phyloP scores from a whole-genome alignment of 2,797 vertebrate genomes.

The Sparidentex hasta region DNA sequence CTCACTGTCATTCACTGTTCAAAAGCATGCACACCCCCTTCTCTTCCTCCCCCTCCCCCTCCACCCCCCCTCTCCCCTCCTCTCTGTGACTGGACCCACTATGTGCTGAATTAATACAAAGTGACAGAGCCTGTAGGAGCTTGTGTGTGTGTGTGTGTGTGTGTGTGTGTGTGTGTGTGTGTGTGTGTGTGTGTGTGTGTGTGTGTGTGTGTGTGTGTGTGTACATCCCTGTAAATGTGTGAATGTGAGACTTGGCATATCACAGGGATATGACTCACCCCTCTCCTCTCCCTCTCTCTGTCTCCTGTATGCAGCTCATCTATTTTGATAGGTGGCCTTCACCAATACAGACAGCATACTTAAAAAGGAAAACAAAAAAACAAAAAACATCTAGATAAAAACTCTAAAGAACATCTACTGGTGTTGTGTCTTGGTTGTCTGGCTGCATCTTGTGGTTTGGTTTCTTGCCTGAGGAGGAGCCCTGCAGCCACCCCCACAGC shows the following conservation, averaged over 20 bases:
- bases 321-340: conserved; percentile 62
- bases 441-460: conserved; percentile 9
- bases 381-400: neutral
- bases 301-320: conserved; percentile 56
- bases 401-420: neutral
- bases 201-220: conserved; percentile 42
- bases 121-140: conserved; percentile 70
- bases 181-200: conserved; percentile 37
- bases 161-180: conserved; percentile 42
- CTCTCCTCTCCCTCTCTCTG: conserved; percentile 33
- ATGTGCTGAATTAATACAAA: conserved; percentile 69
- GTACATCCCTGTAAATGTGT: conserved; percentile 50
- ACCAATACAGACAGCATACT: conserved; percentile 28
- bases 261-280: conserved; percentile 71
- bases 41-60: too few species aligned
- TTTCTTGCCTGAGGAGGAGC: neutral
- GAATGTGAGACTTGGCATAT: conserved; percentile 67
- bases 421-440: neutral
- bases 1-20: conserved; percentile 31
- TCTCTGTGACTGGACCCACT: conserved; percentile 45
- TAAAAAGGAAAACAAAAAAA: conserved; percentile 10
- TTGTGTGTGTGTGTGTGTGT: conserved; percentile 37
- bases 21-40: neutral
- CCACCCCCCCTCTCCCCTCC: neutral
- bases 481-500: neutral